Evolutionary conservation across 2,113 vertebrate genomes (phyloP).

Genomic region (Proteles cristata): DNA sequence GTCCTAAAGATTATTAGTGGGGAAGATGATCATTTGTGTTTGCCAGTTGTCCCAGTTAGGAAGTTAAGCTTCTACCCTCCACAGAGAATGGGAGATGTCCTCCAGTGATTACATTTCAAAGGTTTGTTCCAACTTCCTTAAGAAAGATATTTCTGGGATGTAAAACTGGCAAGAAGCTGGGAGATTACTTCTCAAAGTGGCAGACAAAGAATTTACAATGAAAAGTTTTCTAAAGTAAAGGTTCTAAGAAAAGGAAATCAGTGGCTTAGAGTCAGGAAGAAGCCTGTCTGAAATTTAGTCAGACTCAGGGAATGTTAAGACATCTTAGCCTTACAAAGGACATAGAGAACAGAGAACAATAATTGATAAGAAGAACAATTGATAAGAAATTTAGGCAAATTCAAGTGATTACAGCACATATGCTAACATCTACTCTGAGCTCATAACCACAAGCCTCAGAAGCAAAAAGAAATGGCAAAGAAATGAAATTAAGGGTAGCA

Average conservation of each 20-base stretch:
- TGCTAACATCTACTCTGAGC: background rate
- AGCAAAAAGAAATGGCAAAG: background rate
- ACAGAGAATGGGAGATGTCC: background rate
- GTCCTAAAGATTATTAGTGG: background rate
- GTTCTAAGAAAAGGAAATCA: background rate
- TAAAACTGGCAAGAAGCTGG: background rate
- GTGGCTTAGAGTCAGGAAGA: background rate
- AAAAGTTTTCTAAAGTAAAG: conserved; percentile 13
- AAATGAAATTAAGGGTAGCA: background rate
- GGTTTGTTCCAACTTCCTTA: background rate
- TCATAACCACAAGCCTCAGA: background rate
- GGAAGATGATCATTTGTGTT: background rate
- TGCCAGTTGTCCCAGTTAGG: background rate
- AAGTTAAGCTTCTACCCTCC: background rate
- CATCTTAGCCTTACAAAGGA: background rate
- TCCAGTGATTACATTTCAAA: background rate
- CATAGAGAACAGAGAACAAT: background rate
- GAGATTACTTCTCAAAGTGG: background rate
- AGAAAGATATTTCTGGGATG: background rate
- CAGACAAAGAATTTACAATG: background rate
- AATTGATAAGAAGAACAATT: background rate
- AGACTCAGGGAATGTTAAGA: background rate
- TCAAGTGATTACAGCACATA: background rate
- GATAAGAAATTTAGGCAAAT: background rate
- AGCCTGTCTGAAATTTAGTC: background rate